Conservation (phyloP, 1,140 invertebrate species). For the Adelges cooleyi region DNA sequence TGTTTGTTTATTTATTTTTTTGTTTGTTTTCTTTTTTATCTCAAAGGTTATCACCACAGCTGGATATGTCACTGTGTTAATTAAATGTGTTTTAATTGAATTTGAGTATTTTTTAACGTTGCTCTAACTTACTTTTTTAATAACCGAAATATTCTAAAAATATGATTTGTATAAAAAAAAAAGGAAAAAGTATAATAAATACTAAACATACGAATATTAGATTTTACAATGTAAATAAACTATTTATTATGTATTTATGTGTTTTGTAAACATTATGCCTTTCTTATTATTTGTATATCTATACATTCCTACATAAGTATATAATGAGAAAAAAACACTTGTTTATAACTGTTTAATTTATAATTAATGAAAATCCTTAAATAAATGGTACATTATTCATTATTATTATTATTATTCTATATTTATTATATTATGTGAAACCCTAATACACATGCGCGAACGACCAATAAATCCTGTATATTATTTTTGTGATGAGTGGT, state of each 20-base stretch:
- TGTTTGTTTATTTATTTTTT: too few species aligned
- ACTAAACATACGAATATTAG: too few species aligned
- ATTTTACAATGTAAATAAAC: conserved; percentile 11
- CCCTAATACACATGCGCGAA: too few species aligned
- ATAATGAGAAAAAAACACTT: conserved; percentile 18
- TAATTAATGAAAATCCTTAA: conserved; percentile 20
- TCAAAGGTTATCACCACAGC: conserved; percentile 1
- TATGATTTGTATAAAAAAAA: conserved; percentile 19
- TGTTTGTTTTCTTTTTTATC: conserved; percentile 19
- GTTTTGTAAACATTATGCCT: conserved; percentile 25
- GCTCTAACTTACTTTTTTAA: conserved; percentile 20
- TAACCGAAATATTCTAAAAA: conserved; percentile 14
- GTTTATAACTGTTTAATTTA: conserved; percentile 26
- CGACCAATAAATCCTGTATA: too few species aligned
- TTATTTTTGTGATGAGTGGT: too few species aligned
- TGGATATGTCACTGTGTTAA: too few species aligned
- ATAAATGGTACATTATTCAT: conserved; percentile 25
- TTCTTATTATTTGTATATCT: conserved; percentile 28
- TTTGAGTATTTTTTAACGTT: conserved; percentile 26
- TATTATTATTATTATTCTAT: too few species aligned
- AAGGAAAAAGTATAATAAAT: too few species aligned
- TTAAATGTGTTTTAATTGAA: too few species aligned
- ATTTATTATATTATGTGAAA: too few species aligned
- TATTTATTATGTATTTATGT: conserved; percentile 21
- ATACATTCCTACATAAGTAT: conserved; percentile 19